Base-by-base conservation (phyloP, 2,888 invertebrate species). In the Aplocera efformata region DNA sequence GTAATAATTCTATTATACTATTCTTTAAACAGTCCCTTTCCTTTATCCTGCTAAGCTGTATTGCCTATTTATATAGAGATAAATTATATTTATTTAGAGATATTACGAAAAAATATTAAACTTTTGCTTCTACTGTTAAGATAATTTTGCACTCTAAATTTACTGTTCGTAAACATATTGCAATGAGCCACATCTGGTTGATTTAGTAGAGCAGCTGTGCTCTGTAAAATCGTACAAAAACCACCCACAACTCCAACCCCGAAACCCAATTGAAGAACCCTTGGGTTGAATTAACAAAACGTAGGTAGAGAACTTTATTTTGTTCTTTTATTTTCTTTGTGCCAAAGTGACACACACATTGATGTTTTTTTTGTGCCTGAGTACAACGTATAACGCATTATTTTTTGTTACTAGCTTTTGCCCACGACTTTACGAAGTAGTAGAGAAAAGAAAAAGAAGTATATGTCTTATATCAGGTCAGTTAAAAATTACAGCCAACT, bases 201-300 rank as follows among this genome's bases (percentile, higher is more conserved):
- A 46, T 53, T 54, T 60, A 58, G 63, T 64, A 69, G 64, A 62
- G 68, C 76, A 72, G 70, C 67, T 69, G 70, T 54, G 57, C 48
- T 49, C 48, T 49, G 53, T 58, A 51, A 49, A 56, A 54, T 58
- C 31, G 46, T 56, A 57, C 42, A 49, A 72, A 65, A 60, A 56
- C 51, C 56, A 48, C 55, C 53, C 49, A 54, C 63, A 55, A 51
- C 53, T 57, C 40, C 32, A 53, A 58, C 58, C 60, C 58, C 42
- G 52, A 53, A 60, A 58, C 54, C 56, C 66, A 70, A 74, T 70
- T 63, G 67, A 66, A 54, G 55, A 56, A 58, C 68, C 64, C 68
- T 67, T 62, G 46, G 63, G 65, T 63, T 56, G 55, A 56, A 63
- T 60, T 62, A 61, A 64, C 59, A 63, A 54, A 50, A 53, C 45